These are phyloP conservation scores for Diplodus sargus DNA, from an alignment of 2,797 vertebrate species.

Conservation along the genomic window DNA sequence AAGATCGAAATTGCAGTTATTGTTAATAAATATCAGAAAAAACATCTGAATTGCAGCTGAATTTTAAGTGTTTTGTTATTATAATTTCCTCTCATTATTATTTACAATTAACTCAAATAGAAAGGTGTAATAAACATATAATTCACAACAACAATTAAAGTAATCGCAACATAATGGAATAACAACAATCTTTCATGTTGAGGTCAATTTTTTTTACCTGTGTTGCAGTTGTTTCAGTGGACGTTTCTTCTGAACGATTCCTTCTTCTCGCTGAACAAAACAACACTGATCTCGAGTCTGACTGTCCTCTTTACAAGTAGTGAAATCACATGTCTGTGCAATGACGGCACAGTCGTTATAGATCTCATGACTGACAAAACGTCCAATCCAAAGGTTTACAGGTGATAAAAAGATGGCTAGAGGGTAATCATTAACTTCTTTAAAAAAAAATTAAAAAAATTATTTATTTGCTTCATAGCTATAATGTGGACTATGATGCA, in stretches of 20 bases:
- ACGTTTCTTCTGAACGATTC: neutral
- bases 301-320: constrained; percentile 41
- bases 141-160: neutral
- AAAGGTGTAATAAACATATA: neutral
- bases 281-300: neutral
- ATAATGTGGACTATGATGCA: neutral
- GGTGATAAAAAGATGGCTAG: constrained; percentile 2
- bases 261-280: constrained; percentile 20
- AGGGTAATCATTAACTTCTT: neutral
- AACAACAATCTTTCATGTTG: neutral
- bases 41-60: too few species aligned
- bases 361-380: constrained; percentile 58
- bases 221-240: neutral
- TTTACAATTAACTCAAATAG: neutral
- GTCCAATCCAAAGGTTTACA: constrained; percentile 55
- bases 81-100: neutral
- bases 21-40: too few species aligned
- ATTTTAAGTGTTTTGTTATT: neutral
- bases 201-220: constrained; percentile 51
- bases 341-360: constrained; percentile 17
- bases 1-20: too few species aligned
- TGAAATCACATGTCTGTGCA: constrained; percentile 62
- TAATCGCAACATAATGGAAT: neutral
- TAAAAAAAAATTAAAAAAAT: constrained; percentile 6
- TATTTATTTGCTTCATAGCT: neutral